These are phyloP conservation scores for Opisthograptis luteolata DNA, from an alignment of 2,888 invertebrate species.

Conservation along the genomic window DNA sequence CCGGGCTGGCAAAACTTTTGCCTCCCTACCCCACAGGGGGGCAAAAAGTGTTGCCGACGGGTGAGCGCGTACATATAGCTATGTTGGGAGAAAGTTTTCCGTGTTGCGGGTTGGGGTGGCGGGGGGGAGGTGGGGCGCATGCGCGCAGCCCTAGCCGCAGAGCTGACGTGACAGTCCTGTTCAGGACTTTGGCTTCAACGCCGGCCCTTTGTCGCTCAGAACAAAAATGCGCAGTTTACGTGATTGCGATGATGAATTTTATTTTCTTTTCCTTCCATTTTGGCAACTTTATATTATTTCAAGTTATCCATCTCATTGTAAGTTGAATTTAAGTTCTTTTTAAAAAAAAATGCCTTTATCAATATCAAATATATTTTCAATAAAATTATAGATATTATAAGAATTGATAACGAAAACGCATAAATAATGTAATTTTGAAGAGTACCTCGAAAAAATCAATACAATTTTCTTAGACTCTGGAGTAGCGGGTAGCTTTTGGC, in stretches of 20 bases:
- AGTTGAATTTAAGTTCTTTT: too few species aligned
- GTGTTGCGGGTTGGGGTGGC: slow-evolving; percentile 77
- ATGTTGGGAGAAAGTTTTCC: slow-evolving; percentile 83
- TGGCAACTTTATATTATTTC: too few species aligned
- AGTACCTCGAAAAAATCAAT: slow-evolving; percentile 59
- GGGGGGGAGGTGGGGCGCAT: slow-evolving; percentile 67
- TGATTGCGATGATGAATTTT: slow-evolving; percentile 42
- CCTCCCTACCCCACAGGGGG: slow-evolving; percentile 73
- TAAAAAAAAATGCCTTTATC: too few species aligned
- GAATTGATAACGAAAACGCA: too few species aligned
- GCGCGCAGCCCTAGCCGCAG: slow-evolving; percentile 66
- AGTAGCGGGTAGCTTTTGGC: slow-evolving; percentile 63
- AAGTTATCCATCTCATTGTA: too few species aligned
- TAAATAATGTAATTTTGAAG: too few species aligned
- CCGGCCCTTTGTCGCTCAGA: slow-evolving; percentile 47
- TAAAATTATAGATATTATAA: too few species aligned
- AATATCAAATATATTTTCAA: too few species aligned
- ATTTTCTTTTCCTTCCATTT: background rate
- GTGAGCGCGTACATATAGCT: slow-evolving; percentile 76
- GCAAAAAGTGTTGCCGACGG: slow-evolving; percentile 84
- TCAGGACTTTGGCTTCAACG: slow-evolving; percentile 60
- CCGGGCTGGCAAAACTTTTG: slow-evolving; percentile 81
- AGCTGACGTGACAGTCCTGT: slow-evolving; percentile 75
- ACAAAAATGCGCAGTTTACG: slow-evolving; percentile 55
- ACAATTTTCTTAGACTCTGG: slow-evolving; percentile 57